Base-by-base conservation (phyloP, 2,797 vertebrate species). In the Mallotus villosus region DNA sequence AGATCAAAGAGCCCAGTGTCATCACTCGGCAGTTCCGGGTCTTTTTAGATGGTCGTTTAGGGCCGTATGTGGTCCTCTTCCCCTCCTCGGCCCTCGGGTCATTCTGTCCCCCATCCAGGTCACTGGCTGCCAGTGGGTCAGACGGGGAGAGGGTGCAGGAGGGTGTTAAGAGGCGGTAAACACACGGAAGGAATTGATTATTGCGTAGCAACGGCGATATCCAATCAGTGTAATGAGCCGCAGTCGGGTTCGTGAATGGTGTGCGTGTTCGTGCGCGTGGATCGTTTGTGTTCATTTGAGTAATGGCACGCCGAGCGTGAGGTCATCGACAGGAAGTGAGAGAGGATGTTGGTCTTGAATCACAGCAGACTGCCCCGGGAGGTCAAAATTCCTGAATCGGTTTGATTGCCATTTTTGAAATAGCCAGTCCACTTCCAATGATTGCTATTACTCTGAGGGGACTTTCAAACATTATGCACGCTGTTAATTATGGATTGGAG, bases 101-200 rank as follows among this genome's bases (percentile, higher is more conserved):
- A 85, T 79, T 58, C 0, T 7, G 58, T 76, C 58, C 62, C 76
- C 75, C 71, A 58, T 91, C 73, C 85, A 86, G 86, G 89, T 91
- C 90, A 91, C 19, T 84, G 85, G 74, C 78, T 91, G 80, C 67
- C 80, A 89, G 89, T 87, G 75, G 81, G 67, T 59, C 78, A 68
- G 77, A 82, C 74, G 66, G 64, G 53, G 16, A 34, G 49, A 68
- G 24, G 8, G 24, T 27, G 59, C 3, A 14, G 24, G 25, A 27
- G 4, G 22, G 60, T 5, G 27, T 27, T 11, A 7, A 24, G 25
- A 16, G 49, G 46, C 16, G 25, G 21, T 34, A 73, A 81, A 82
- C 74, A 82, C 77, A 80, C 80, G 77, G 72, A 73, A 73, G 27
- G 14, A 80, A 82, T 86, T 78, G 70, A 84, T 72, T 62, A 70